Base-by-base conservation (phyloP, 2,113 vertebrate genomes). In the Muscicapa adusta region DNA sequence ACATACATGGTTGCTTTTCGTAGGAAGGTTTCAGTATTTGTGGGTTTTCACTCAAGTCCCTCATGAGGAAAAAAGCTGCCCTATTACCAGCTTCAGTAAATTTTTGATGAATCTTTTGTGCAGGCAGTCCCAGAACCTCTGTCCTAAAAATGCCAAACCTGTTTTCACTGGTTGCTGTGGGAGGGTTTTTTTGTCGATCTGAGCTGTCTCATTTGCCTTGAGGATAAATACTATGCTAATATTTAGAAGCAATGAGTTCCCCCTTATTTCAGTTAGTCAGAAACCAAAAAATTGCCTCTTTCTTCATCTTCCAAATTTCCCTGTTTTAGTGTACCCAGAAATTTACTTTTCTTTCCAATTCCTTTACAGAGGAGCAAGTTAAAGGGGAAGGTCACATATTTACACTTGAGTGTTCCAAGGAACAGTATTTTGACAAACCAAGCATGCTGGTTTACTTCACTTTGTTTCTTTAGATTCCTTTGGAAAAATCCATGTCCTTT, bases 131-230 rank as follows among this genome's bases (percentile, higher is more conserved):
- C 79, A 70, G 72, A 92, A 58, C 65, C 38, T 85, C 43, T 78
- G 77, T 89, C 85, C 77, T 93, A 74, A 89, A 94, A 91, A 67
- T 60, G 89, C 70, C 20, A 51, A 89, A 77, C 36, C 43, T 77
- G 26, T 74, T 60, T 93, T 89, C 74, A 40, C 61, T 78, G 18
- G 5, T 67, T 92, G 36, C n/a, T 0, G 0, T 78, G 36, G 48
- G 61, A 86, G n/a, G n/a, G 18, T 43, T 91, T 68, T 17, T 17
- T 78, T 81, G 43, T 87, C 4, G 31, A 18, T 81, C 60, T 87
- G 73, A 89, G 57, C 62, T 85, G 43, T 60, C 61, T 85, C 48
- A 40, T 75, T 94, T 91, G 65, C 70, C 53, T 91, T 84, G 47
- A 91, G 80, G 56, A 24, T 92, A 71, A 91, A 63, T 25, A 56